A percentile compares a stretch with the other conserved stretches of the same genome.
Conservation (phyloP, 2,113 vertebrate genomes). For the Parotia lawesii region DNA sequence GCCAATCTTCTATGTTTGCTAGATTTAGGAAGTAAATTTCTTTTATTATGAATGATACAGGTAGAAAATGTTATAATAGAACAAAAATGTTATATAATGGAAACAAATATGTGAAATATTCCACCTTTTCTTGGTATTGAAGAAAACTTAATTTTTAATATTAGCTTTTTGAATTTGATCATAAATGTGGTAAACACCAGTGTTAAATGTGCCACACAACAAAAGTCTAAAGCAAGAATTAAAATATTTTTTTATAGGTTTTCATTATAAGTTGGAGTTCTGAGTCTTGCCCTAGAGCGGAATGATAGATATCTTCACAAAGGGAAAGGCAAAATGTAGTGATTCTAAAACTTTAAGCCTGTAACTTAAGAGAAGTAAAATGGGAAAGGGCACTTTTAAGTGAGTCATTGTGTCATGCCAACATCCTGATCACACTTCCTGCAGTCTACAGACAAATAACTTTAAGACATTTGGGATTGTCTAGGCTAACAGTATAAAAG, state of each 20-base stretch:
- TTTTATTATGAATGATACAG: neutral
- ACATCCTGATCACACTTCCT: neutral
- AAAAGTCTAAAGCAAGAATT: neutral
- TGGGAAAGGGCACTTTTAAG: neutral
- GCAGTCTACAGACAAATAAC: neutral
- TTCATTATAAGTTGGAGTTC: neutral
- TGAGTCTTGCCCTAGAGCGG: neutral
- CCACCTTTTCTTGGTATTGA: neutral
- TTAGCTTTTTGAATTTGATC: accelerated
- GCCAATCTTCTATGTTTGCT: accelerated
- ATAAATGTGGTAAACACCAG: neutral
- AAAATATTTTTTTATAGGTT: neutral
- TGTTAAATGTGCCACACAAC: neutral
- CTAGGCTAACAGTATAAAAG: neutral
- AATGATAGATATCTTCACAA: neutral
- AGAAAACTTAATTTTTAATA: neutral
- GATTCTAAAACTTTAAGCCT: neutral
- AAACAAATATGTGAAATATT: neutral
- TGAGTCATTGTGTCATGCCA: neutral
- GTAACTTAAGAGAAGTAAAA: neutral
- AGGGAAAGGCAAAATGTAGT: neutral
- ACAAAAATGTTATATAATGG: neutral
- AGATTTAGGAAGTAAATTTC: neutral
- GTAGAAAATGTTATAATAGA: neutral
- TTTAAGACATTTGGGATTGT: neutral